These are phyloP conservation scores for Zygothrica quintamaculata DNA, from an alignment of 2,888 invertebrate genomes.

Conservation along the genomic window DNA sequence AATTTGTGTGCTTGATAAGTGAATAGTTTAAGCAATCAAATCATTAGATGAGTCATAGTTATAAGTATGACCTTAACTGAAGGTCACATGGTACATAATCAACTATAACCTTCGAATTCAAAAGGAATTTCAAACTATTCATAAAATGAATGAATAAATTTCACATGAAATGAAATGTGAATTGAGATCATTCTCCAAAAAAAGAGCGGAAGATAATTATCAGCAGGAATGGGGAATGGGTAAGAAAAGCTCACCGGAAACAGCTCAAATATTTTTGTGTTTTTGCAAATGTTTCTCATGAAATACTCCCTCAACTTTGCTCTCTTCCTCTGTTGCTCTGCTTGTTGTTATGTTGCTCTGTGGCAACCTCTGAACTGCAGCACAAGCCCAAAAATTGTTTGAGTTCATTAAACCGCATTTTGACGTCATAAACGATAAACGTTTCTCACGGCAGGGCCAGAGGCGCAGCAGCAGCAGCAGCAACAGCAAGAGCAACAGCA, in stretches of 20 bases:
- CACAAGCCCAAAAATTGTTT: conserved; percentile 18
- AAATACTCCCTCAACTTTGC: background rate
- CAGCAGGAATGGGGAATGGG: conserved; percentile 1
- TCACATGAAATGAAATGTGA: conserved; percentile 42
- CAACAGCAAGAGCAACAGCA: background rate
- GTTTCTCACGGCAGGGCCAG: conserved; percentile 46
- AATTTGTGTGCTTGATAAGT: no score
- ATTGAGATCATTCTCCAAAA: conserved; percentile 17
- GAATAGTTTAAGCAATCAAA: no score
- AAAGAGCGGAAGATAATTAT: conserved; percentile 25
- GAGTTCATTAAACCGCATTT: conserved; percentile 70
- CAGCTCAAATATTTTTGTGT: background rate
- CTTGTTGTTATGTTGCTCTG: no score
- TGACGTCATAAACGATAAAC: conserved; percentile 68
- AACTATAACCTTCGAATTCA: no score
- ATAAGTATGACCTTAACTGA: no score
- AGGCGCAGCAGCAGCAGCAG: background rate
- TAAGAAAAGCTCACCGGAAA: conserved; percentile 30
- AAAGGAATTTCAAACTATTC: no score
- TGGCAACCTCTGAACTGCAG: conserved; percentile 12
- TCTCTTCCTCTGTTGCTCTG: background rate
- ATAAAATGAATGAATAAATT: conserved; percentile 16
- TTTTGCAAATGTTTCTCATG: background rate
- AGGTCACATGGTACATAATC: no score
- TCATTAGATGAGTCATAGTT: no score